Percentiles rank a stretch among this genome's conserved stretches.
Conservation (phyloP, 2,113 vertebrate genomes). For the Pagrus major region DNA sequence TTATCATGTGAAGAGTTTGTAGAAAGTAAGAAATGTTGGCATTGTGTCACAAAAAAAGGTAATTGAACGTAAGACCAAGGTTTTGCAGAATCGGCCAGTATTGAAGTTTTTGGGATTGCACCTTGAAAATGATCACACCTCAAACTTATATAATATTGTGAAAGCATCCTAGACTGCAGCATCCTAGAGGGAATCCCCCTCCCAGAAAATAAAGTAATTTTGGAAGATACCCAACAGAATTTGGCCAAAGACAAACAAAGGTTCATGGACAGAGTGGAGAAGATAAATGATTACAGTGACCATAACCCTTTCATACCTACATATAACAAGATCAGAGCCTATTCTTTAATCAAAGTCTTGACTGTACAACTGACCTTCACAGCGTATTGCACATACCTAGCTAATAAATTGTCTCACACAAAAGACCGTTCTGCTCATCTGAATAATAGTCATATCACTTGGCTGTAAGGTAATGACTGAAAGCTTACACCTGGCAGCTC, state of each 20-base stretch:
- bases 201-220: too few relatives aligned
- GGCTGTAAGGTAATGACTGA: conserved; percentile 19
- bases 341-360: not conserved
- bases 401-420: not conserved
- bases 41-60: too few relatives aligned
- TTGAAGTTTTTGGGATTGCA: too few relatives aligned
- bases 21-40: too few relatives aligned
- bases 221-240: not conserved
- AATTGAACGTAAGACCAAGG: too few relatives aligned
- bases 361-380: conserved; percentile 3
- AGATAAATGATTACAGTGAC: not conserved
- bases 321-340: not conserved
- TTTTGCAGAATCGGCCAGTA: too few relatives aligned
- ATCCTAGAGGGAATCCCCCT: too few relatives aligned
- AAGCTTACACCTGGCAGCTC: conserved; percentile 35
- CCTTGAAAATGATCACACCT: not conserved
- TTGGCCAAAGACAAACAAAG: not conserved
- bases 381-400: not conserved
- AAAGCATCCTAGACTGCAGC: too few relatives aligned
- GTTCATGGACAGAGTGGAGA: too few relatives aligned
- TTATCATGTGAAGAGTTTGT: too few relatives aligned
- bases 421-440: conserved; percentile 20
- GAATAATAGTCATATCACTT: conserved; percentile 5
- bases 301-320: not conserved
- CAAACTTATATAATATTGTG: too few relatives aligned